phyloP scores from a whole-genome alignment of 2,113 vertebrate species.

The Motacilla tschutschensis region DNA sequence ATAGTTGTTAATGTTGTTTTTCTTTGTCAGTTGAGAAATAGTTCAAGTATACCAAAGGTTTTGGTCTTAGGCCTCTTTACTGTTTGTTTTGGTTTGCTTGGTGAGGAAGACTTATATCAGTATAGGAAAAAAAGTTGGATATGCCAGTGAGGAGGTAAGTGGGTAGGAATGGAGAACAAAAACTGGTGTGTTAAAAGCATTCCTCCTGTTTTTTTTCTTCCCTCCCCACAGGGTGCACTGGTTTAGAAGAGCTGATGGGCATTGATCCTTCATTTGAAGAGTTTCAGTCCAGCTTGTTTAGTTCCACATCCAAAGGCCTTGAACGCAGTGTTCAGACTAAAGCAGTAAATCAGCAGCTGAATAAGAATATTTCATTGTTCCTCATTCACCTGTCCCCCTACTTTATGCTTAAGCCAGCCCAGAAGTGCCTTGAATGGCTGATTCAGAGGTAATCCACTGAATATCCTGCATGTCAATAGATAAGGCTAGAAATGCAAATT shows the following conservation, averaged over 20 bases:
- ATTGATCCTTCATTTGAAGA: constrained; percentile 86
- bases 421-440: constrained; percentile 97
- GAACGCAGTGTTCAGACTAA: constrained; percentile 92
- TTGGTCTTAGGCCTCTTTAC: background rate
- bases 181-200: background rate
- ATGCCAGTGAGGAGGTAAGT: background rate
- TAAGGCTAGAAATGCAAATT: background rate
- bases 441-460: constrained; percentile 83
- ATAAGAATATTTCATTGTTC: constrained; percentile 85
- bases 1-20: background rate
- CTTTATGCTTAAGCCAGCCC: constrained; percentile 92
- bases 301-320: constrained; percentile 79
- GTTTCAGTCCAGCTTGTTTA: constrained; percentile 90
- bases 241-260: constrained; percentile 90
- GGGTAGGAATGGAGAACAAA: background rate
- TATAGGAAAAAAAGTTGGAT: background rate
- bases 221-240: constrained; percentile 85
- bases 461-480: background rate
- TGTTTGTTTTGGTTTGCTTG: background rate
- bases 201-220: background rate
- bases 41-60: background rate
- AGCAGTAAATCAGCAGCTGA: constrained; percentile 86
- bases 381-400: constrained; percentile 90
- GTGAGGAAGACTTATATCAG: background rate
- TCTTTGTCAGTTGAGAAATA: background rate